phyloP scores from a whole-genome alignment of 2,888 invertebrate species.

The Xanthia togata region DNA sequence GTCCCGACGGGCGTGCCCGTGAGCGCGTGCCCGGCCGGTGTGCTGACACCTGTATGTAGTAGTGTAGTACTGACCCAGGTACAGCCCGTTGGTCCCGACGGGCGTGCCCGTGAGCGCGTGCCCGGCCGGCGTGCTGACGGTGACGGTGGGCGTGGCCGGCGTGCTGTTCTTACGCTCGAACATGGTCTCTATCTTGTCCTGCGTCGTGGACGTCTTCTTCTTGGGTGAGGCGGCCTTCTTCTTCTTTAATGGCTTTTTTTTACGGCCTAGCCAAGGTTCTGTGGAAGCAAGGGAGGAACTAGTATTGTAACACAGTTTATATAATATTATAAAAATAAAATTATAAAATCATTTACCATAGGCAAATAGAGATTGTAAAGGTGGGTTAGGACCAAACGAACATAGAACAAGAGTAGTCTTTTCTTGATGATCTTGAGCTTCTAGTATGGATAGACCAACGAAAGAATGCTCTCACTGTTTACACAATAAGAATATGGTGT shows the following conservation, averaged over 20 bases:
- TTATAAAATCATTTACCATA: background rate
- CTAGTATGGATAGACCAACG: too few species aligned
- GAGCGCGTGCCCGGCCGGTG: conserved; percentile 78
- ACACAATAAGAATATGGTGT: too few species aligned
- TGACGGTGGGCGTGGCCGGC: conserved; percentile 62
- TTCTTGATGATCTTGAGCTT: too few species aligned
- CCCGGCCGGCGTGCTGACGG: conserved; percentile 79
- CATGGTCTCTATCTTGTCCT: conserved; percentile 95
- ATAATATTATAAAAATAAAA: background rate
- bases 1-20: conserved; percentile 87
- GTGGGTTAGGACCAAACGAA: too few species aligned
- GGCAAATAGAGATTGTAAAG: background rate
- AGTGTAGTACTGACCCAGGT: conserved; percentile 72
- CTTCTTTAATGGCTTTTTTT: conserved; percentile 92
- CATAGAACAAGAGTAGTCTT: too few species aligned
- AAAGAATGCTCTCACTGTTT: too few species aligned
- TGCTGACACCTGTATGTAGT: conserved; percentile 62
- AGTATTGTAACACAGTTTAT: background rate
- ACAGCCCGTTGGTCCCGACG: conserved; percentile 87
- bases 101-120: conserved; percentile 84
- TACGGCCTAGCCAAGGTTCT: conserved; percentile 95
- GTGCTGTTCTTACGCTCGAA: conserved; percentile 87
- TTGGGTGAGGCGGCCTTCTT: conserved; percentile 88
- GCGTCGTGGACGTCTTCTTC: conserved; percentile 92
- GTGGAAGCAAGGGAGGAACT: conserved; percentile 40